Conservation (phyloP, 2,797 vertebrate genomes). For the Clarias fuscus region DNA sequence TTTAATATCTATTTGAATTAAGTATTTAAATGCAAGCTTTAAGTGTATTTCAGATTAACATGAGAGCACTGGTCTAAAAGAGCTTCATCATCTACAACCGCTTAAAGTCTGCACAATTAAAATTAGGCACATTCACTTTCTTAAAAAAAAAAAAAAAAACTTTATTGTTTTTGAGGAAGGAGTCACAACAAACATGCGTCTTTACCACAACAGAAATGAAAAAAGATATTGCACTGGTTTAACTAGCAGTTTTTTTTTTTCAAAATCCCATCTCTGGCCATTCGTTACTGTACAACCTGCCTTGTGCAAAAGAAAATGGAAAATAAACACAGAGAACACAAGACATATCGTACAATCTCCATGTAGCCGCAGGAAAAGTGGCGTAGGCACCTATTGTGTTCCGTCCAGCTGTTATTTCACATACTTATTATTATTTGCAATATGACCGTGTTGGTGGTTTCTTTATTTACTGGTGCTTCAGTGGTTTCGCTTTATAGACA, state of each 20-base stretch:
- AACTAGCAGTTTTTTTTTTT: conserved; percentile 58
- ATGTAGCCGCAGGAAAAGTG: conserved; percentile 11
- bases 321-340: conserved; percentile 35
- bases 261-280: conserved; percentile 52
- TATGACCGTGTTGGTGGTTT: not conserved
- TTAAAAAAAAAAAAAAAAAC: conserved; percentile 67
- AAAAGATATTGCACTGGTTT: conserved; percentile 88
- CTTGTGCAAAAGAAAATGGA: not conserved
- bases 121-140: not conserved
- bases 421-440: not conserved
- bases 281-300: conserved; percentile 28
- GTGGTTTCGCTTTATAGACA: conserved; percentile 13
- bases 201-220: conserved; percentile 82
- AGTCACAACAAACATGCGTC: conserved; percentile 85
- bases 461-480: not conserved
- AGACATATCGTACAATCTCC: conserved; percentile 10
- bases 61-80: not conserved
- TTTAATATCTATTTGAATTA: not conserved
- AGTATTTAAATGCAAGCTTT: not conserved
- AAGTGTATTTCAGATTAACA: not conserved
- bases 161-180: conserved; percentile 83
- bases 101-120: not conserved
- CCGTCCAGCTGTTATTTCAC: conserved; percentile 27
- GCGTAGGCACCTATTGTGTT: conserved; percentile 34
- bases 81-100: not conserved